A percentile compares a stretch with the other conserved stretches of the same genome.
phyloP scores from a whole-genome alignment of 2,888 invertebrate genomes.

The Trilocha varians region DNA sequence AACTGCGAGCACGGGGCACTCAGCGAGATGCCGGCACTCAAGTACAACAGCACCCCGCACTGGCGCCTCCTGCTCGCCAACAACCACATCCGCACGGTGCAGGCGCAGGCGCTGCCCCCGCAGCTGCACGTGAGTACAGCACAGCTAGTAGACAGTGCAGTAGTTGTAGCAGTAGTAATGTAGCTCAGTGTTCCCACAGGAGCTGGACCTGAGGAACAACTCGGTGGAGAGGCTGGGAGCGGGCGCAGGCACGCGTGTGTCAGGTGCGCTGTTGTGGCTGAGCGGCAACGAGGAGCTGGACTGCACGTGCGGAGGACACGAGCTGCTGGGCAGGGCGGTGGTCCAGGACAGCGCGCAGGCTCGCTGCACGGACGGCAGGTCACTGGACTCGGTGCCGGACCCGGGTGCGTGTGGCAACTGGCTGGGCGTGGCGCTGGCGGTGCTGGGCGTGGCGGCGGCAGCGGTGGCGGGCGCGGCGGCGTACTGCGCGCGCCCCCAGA shows the following conservation, averaged over 20 bases:
- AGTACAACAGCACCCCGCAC: not conserved
- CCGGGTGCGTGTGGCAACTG: not conserved
- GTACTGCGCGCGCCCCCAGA: conserved; percentile 10
- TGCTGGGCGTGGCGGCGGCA: conserved; percentile 14
- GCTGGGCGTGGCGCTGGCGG: conserved; percentile 6
- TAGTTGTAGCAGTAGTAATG: not conserved
- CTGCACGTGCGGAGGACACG: conserved; percentile 8
- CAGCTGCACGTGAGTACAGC: conserved; percentile 7
- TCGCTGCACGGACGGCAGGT: too few relatives aligned
- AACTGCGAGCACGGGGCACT: conserved; percentile 9
- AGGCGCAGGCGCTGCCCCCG: conserved; percentile 8
- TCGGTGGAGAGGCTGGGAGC: not conserved
- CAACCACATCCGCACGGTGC: conserved; percentile 15
- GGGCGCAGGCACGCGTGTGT: conserved; percentile 4
- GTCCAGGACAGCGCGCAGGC: not conserved
- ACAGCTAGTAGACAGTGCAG: too few relatives aligned
- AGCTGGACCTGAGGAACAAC: conserved; percentile 13
- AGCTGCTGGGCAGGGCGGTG: not conserved
- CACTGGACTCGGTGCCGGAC: not conserved
- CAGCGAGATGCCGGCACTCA: conserved; percentile 4
- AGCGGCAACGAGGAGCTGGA: conserved; percentile 11
- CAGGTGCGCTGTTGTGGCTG: not conserved
- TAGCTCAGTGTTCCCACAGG: conserved; percentile 1
- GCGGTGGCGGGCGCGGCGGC: conserved; percentile 10
- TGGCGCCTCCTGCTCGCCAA: conserved; percentile 10